Base-by-base conservation (phyloP, 2,797 vertebrate genomes). In the Dermochelys coriacea region DNA sequence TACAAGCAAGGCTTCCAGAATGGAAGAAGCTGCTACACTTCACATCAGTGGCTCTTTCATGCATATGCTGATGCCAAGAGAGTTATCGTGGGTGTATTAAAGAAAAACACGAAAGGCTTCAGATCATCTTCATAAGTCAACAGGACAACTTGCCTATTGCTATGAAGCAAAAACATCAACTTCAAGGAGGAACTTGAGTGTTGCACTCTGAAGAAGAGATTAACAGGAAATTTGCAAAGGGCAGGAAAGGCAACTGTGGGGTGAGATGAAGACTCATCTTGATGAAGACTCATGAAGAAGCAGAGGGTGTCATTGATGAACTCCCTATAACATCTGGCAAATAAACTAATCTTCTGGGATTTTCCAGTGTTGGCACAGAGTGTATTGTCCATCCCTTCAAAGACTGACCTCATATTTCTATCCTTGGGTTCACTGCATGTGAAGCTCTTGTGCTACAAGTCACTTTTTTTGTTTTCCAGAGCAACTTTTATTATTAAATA, bases 291-390 rank as follows among this genome's bases (percentile, higher is more conserved):
- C n/a, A n/a, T n/a, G n/a, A 86, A 8, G 74, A 95, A 96, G 91
- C 90, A 89, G 77, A 96, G 95, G 91, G 94, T 95, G 96, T 97
- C 95, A 95, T 25, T 93, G 93, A 98, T 96, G 94, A 94, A 94
- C 95, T 97, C 95, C 94, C 90, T 95, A 93, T 90, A 97, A 98
- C 96, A 98, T 97, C 96, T 96, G 96, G 94, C 92, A 97, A 94
- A 97, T 93, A 95, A 95, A 78, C 82, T 91, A 83, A 80, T 92
- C 93, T 57, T n/a, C 34, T 83, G 91, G 96, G 84, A 94, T 95
- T 95, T 97, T 97, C 96, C 94, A 91, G 21, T 61, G 85, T 9
- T 88, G 95, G 87, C 71, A 93, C 90, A 91, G 88, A 91, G 82
- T 0, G 2, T 93, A 89, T 91, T 87, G 94, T 96, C 94, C 9